Evolutionary conservation across 2,113 vertebrate species (phyloP), one percentile per base, ranked within the genome.

Genomic region (Protobothrops mucrosquamatus): DNA sequence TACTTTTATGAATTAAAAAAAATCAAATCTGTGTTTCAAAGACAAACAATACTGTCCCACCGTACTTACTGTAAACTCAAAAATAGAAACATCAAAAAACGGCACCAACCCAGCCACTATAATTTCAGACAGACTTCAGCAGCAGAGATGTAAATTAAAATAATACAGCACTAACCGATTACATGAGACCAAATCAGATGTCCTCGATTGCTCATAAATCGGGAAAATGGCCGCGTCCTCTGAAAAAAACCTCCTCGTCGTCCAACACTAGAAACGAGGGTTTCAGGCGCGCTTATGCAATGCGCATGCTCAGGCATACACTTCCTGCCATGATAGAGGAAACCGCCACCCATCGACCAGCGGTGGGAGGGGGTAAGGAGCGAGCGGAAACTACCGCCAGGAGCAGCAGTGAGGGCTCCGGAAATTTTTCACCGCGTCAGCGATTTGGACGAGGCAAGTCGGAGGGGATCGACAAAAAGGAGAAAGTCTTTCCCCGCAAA

Each of bases 251-350:
- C 56, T 26, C 74, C 92, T 93, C 81, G 92, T 90, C 89, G 56
- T 18, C n/a, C 3, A 85, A 56, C 11, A 23, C 51, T 18, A 89
- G 14, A 52, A 59, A 46, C 6, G 61, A 88, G 48, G n/a, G 26
- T 34, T 39, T 64, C 57, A 26, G 29, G 91, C 91, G 91, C 85
- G 91, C 91, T 88, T 88, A 52, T 14, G 43, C 69, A 93, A 46
- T 90, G 92, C 92, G 92, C 92, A 93, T 93, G 92, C 88, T 8
- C 29, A 15, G 1, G 15, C 89, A 9, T 56, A 29, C 8, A 24
- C 34, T 93, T 61, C 92, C 69, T 59, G 43, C 14, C 24, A 85
- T 6, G 10, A 61, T 59, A 85, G 69, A 92, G 59, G 1, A 26
- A 34, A 34, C 91, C 51, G 39, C 87, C 91, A 55, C 1, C n/a